These are phyloP conservation scores for Tricholauxania praeusta DNA, from an alignment of 2,888 invertebrate genomes.

Conservation along the genomic window DNA sequence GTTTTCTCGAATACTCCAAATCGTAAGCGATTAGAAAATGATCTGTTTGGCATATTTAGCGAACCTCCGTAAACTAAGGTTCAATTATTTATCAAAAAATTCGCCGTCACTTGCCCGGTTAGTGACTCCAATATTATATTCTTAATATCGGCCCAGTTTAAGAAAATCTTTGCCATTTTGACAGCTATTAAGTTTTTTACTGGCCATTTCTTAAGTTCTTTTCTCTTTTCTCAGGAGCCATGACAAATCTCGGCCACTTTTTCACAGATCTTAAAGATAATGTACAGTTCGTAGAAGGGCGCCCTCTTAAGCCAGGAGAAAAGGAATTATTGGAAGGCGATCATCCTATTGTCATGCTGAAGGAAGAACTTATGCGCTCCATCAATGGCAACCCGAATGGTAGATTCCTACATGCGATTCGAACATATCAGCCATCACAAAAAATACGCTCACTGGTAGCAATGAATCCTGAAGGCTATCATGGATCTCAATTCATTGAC, in stretches of 20 bases:
- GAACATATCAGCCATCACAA: constrained; percentile 69
- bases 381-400: constrained; percentile 12
- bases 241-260: constrained; percentile 64
- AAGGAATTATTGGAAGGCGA: constrained; percentile 60
- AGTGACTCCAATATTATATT: too few relatives aligned
- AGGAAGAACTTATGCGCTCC: constrained; percentile 46
- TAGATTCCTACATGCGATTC: constrained; percentile 66
- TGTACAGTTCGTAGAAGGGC: constrained; percentile 61
- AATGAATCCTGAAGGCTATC: constrained; percentile 71
- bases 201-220: not conserved
- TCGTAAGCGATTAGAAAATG: too few relatives aligned
- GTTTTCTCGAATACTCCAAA: too few relatives aligned
- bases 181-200: constrained; percentile 38
- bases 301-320: constrained; percentile 54
- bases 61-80: too few relatives aligned
- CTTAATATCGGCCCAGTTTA: too few relatives aligned
- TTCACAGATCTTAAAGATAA: constrained; percentile 63
- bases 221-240: constrained; percentile 57
- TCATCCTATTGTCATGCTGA: constrained; percentile 57
- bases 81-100: too few relatives aligned
- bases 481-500: constrained; percentile 74
- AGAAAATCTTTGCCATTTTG: too few relatives aligned
- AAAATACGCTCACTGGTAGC: constrained; percentile 73
- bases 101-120: too few relatives aligned
- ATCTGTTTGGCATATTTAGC: too few relatives aligned